A percentile compares a stretch with the other conserved stretches of the same genome.
Evolutionary conservation across 2,888 invertebrate genomes (phyloP).

Genomic region (Lasioglossum vierecki): DNA sequence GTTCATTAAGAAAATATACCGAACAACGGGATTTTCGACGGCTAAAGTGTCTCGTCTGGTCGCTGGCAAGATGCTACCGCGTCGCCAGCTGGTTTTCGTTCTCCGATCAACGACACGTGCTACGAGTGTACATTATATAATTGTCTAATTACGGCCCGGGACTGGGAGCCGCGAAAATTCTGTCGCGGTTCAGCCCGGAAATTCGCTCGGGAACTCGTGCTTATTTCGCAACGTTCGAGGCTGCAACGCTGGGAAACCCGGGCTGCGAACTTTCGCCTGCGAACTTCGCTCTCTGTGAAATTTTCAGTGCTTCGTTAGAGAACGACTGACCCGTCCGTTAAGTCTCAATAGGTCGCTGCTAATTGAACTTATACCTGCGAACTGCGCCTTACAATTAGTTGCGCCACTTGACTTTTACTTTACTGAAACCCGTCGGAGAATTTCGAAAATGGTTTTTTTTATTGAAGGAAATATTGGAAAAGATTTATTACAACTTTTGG

Average conservation of each 20-base stretch:
- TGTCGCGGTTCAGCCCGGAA: background rate
- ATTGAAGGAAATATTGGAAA: too few species aligned
- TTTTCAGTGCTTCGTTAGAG: background rate
- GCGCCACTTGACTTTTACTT: background rate
- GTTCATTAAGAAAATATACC: conserved; percentile 52
- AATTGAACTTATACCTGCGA: background rate
- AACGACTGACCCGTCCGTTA: background rate
- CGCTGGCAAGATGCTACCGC: conserved; percentile 7
- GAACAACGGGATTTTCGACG: conserved; percentile 18
- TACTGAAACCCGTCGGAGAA: background rate
- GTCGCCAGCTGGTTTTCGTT: conserved; percentile 24
- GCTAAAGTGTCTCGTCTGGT: conserved; percentile 4
- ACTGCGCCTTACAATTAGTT: background rate
- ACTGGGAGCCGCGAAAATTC: background rate
- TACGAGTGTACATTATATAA: conserved; percentile 35
- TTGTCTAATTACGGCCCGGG: conserved; percentile 31
- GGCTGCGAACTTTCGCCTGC: too few species aligned
- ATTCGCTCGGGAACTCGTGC: background rate
- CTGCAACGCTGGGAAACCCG: background rate
- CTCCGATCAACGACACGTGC: conserved; percentile 34
- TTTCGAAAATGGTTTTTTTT: background rate
- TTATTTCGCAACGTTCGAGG: background rate
- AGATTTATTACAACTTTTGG: too few species aligned
- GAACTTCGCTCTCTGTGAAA: background rate
- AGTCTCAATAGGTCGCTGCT: background rate